Conservation (phyloP, 2,888 invertebrate genomes). For the Acronicta psi region DNA sequence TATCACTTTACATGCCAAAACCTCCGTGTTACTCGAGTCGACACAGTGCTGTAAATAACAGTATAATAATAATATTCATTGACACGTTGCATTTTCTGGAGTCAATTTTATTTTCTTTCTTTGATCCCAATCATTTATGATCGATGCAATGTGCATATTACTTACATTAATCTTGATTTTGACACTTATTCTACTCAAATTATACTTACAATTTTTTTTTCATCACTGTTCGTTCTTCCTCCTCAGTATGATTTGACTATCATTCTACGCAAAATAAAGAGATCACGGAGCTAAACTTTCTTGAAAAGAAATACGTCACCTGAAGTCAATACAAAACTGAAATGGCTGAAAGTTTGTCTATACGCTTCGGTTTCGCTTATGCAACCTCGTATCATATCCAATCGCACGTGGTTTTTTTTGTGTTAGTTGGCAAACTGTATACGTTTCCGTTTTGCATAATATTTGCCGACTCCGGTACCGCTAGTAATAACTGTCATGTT, state of each 20-base stretch:
- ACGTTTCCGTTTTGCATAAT: conserved; percentile 65
- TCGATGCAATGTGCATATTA: no score
- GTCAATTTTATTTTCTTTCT: no score
- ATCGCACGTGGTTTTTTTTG: conserved; percentile 41
- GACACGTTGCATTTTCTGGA: no score
- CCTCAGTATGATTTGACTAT: no score
- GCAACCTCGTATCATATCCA: conserved; percentile 39
- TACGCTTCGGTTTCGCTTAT: conserved; percentile 21
- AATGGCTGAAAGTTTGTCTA: conserved; percentile 23
- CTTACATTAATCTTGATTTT: no score
- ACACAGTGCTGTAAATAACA: conserved; percentile 26
- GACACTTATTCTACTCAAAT: no score
- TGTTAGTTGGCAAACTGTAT: conserved; percentile 46
- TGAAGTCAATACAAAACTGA: conserved; percentile 2
- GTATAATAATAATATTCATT: no score
- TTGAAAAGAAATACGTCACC: neutral
- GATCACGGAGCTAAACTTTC: no score
- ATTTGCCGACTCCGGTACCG: conserved; percentile 45
- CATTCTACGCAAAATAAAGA: no score
- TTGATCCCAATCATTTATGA: no score
- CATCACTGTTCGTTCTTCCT: no score
- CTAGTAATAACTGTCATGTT: conserved; percentile 36
- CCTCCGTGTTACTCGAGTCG: conserved; percentile 23
- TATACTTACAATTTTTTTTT: no score
- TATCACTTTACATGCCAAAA: conserved; percentile 5